phyloP scores from a whole-genome alignment of 2,113 vertebrate species.

The Indri indri region DNA sequence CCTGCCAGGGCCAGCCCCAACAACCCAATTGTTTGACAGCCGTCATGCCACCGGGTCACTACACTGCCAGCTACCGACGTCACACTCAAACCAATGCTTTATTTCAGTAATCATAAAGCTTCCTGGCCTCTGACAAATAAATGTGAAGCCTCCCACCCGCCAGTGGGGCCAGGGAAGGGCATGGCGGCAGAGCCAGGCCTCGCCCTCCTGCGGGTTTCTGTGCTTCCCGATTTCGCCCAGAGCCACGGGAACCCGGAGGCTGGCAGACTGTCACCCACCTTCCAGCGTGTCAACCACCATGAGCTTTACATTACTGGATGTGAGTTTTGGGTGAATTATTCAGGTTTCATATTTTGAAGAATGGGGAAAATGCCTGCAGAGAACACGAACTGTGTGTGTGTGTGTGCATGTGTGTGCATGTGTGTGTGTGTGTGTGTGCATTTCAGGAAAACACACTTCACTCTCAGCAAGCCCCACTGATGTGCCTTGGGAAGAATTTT shows the following conservation, averaged over 20 bases:
- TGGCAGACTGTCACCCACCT: not conserved
- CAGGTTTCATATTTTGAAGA: constrained; percentile 4
- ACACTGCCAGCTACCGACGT: too few species aligned
- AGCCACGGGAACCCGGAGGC: too few species aligned
- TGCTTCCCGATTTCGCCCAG: too few species aligned
- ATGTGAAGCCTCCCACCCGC: not conserved
- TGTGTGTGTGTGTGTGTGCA: not conserved
- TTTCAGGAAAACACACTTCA: not conserved
- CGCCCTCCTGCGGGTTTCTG: too few species aligned
- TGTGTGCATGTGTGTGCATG: not conserved
- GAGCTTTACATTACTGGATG: not conserved
- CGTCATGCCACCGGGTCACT: too few species aligned
- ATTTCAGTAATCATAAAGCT: constrained; percentile 14
- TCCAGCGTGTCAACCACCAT: not conserved
- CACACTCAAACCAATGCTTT: constrained; percentile 10
- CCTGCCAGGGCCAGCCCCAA: constrained; percentile 49
- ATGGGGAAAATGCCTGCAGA: not conserved
- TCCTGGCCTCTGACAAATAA: constrained; percentile 38
- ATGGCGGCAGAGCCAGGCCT: too few species aligned
- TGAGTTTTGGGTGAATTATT: constrained; percentile 48
- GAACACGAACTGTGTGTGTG: too few species aligned
- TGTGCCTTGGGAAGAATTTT: fast-evolving
- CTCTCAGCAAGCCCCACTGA: not conserved
- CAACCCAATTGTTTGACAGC: constrained; percentile 66
- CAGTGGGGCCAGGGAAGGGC: not conserved